Base-by-base conservation (phyloP, 2,797 vertebrate genomes). In the Loriculus beryllinus region DNA sequence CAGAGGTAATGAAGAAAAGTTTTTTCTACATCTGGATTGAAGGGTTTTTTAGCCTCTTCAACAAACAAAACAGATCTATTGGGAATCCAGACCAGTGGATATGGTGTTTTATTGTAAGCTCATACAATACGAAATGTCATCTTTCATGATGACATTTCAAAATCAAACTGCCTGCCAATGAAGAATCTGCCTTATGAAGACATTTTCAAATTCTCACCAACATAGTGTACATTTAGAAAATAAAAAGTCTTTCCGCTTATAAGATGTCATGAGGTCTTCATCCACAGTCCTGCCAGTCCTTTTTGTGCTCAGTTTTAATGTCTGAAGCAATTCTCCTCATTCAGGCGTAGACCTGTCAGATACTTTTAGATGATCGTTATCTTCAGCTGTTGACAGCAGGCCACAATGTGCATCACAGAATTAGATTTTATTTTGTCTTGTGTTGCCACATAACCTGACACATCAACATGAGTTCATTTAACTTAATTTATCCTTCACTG, bases 381-480 rank as follows among this genome's bases (percentile, higher is more conserved):
- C 57, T 88, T 91, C 63, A 84, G 26, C 63, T 86, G 33, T 89
- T 89, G 82, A 91, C 82, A 92, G 69, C 59, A 81, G 57, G 42
- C 49, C 81, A 83, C 59, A 91, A 69, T 10, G 33, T 54, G 43
- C 71, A 85, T 47, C 72, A 54, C 29, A 78, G 57, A 91, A 94
- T 83, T 92, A 92, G 57, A 93, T 94, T 94, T 92, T 81, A 89
- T 83, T 90, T 83, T 86, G n/a, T 51, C 22, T 82, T 5, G 1
- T 49, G 20, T 78, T 86, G 26, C 71, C 9, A 0, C 43, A 52
- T 69, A 91, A 89, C 28, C 56, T 77, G 67, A 86, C 59, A 81
- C 5, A 22, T 90, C 72, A 91, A 56, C 62, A 25, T 39, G 54
- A 91, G 16, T 86, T 86, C 26, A 25, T 82, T 85, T 76, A 70